phyloP scores from a whole-genome alignment of 2,113 vertebrate species.

The Pelusios castaneus region DNA sequence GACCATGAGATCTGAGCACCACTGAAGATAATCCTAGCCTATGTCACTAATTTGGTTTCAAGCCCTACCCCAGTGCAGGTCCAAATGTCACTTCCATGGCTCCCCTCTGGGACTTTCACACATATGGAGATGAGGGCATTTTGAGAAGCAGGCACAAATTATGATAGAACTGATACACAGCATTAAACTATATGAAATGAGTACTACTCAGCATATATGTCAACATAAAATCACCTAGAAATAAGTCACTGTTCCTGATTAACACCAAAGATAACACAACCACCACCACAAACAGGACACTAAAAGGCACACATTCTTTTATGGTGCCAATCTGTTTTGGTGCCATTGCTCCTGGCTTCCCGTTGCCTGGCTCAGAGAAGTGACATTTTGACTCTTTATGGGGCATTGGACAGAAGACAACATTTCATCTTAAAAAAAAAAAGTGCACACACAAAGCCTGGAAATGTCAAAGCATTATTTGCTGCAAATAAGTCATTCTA shows the following conservation, averaged over 20 bases:
- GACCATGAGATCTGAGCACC: not conserved
- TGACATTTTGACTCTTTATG: not conserved
- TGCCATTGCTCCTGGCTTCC: not conserved
- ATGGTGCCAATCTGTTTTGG: not conserved
- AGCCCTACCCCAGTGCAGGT: not conserved
- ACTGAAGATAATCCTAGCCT: not conserved
- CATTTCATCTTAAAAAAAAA: not conserved
- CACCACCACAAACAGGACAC: not conserved
- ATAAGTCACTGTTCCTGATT: not conserved
- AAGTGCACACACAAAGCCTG: not conserved
- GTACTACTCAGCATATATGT: not conserved
- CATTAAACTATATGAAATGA: not conserved
- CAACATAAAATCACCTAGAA: constrained; percentile 4
- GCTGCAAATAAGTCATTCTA: not conserved
- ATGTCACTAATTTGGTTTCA: not conserved
- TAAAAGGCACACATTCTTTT: not conserved
- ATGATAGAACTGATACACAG: not conserved
- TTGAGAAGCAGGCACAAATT: not conserved
- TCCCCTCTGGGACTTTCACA: not conserved
- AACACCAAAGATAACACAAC: not conserved
- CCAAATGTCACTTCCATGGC: rapidly evolving
- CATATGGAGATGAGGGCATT: not conserved
- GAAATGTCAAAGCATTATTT: constrained; percentile 35
- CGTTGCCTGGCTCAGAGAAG: not conserved
- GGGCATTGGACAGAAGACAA: not conserved